Base-by-base conservation (phyloP, 2,113 vertebrate genomes). In the Odocoileus virginianus region DNA sequence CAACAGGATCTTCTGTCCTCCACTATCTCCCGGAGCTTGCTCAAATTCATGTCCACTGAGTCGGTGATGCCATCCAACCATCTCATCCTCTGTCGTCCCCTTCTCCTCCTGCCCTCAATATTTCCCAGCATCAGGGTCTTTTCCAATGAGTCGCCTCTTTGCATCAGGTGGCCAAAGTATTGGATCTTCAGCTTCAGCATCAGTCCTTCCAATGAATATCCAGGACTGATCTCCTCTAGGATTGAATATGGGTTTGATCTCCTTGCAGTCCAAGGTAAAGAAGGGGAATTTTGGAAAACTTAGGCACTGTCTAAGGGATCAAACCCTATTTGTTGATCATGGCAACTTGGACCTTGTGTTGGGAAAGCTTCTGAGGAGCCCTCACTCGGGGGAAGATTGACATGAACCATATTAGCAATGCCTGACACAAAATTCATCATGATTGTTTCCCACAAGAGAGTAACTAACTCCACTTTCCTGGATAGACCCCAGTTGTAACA, bases 241-340 rank as follows among this genome's bases (percentile, higher is more conserved):
- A 7, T 7, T 43, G 3, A 36, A 36, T 36, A 76, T 1, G 1
- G 36, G 36, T 40, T 76, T 76, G 71, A 43, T 43, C 71, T 76
- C 40, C 40, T 76, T 76, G 71, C 40, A 76, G 21, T 43, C 12
- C 36, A 43, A 27, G 6, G 23, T 16, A 64, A 55, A 36, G 57
- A 88, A 30, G 57, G 57, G 10, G 28, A 78, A 30, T 79, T 97
- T 45, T 57, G 76, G 76, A 57, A 95, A 92, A 60, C 40, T 33
- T n/a, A 21, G 25, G 43, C 50, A 13, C 54, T 45, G 2, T 78
- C 50, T 43, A 30, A 30, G 23, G 15, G 17, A 58, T 45, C 45
- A 50, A 14, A 11, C 9, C 40, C 6, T 1, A 74, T 64, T n/a
- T 23, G 4, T 67, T 0, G 12, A 13, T 1, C 4, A 6, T 33